Evolutionary conservation across 2,888 invertebrate genomes (phyloP), one percentile per base, ranked within the genome.

Genomic region (Acrobasis suavella): DNA sequence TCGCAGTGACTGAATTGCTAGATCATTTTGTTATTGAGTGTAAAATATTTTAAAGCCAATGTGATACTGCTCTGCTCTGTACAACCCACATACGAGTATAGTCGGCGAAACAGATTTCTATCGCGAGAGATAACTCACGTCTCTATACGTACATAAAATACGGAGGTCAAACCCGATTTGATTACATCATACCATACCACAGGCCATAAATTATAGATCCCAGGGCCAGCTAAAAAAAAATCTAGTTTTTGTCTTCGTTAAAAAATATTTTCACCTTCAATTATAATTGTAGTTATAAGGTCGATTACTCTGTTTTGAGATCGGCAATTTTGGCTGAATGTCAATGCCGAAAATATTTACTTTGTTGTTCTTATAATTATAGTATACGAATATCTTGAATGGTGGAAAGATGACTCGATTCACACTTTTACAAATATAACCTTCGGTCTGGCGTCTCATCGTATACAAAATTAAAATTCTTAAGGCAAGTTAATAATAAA

Each of bases 381-480:
- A 32, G 32, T 32, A 32, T 32, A 32, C 1, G 32, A 46, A 46
- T 46, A 46, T 14, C 50, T 52, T 69, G 65, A 68, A 64, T 68
- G 64, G 66, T 63, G 14, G 16, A 32, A 37, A 58, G 16, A 42
- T 46, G 49, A 62, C 10, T 16, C 62, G 66, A 66, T 56, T 68
- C 65, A 66, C 50, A 62, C 62, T 71, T 66, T 64, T 68, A 69
- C 75, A 64, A 78, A 82, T 87, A 87, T 87, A 87, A 74, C 78
- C 71, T 76, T 75, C 76, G 71, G 71, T 73, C 73, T 72, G 69
- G 72, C 73, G 71, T 77, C 74, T 70, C 65, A 74, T 72, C 67
- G 67, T 64, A 78, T 69, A 76, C 80, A 82, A 87, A 84, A 82
- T 82, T 81, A 77, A 84, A 87, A 84, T 86, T 83, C 83, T 81